Evolutionary conservation across 2,888 invertebrate genomes (phyloP), one percentile per base, ranked within the genome.

Genomic region (Drosophila antonietae): DNA sequence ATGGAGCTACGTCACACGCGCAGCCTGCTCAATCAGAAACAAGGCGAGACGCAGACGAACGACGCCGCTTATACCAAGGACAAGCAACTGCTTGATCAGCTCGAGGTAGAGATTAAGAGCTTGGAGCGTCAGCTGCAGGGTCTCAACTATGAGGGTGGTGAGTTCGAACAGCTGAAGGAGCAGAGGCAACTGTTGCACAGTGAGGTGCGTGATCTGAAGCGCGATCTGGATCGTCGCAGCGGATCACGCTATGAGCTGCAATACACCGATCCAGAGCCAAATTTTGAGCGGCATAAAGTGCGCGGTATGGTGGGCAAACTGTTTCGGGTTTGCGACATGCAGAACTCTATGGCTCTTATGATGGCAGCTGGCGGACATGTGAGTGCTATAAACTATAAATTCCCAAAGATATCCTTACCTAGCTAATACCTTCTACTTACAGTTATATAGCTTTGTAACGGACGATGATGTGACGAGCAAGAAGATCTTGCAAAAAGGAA

Each of bases 381-480:
- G 92, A 93, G 94, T 93, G 28, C 33, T 35, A 18, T 14, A 47
- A 9, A 2, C 8, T 2, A 9, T 31, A 9, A 15, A 20, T 2
- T 33, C 15, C 10, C 28, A 0, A 51, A 3, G 18, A 6, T 2
- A 18, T 12, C 7, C 37, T 15, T 15, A 3, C 1, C 20, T 37
- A 23, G 39, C 6, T 39, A 23, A 0, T 51, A 1, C 8, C 9
- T 4, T n/a, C 2, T 18, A 15, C 2, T 66, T 46, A 8, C 23
- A 98, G 97, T 92, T 99, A 33, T 97, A 96, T 93, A 97, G 98
- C 93, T 96, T 98, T 68, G 96, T 99, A 56, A 97, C 98, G 41
- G 97, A 98, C 90, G 96, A 95, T 51, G 98, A 98, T 90, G 93
- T 94, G 60, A 97, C 97, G 0, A 96, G 97, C 86, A 98, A 97